Base-by-base conservation (phyloP, 2,113 vertebrate genomes). In the Triplophysa dalaica region DNA sequence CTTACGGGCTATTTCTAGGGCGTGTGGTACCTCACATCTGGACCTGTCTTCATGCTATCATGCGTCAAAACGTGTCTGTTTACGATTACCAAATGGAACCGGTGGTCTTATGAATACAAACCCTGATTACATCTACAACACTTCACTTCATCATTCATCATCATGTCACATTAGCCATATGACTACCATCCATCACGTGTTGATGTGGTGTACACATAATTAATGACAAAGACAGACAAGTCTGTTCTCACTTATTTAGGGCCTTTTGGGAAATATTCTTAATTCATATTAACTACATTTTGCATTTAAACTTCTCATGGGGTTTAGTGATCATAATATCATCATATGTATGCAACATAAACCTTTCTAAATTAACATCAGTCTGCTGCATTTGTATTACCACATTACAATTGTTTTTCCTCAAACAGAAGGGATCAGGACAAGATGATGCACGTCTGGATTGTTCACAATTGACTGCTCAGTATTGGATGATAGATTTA, bases 81-180 rank as follows among this genome's bases (percentile, higher is more conserved):
- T 82, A 87, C 85, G 86, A 83, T 91, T 80, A 84, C 63, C 74
- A 81, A 79, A 22, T 63, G 70, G 86, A 82, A 86, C 81, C 77
- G 83, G 78, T 63, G 73, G 48, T 41, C 73, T 8, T 41, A 22
- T 67, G 82, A 87, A 83, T 64, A 84, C 86, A 33, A 82, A 83
- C 75, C 84, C 87, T 81, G 85, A 91, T 90, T 89, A 87, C 83
- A 83, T 86, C 87, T 89, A 87, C 85, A 88, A 89, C 86, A 86
- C 87, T 88, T 86, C 85, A 64, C 50, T n/a, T 83, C 85, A 33
- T 89, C 88, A 89, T 91, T 91, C 90, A 85, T 88, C 83, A 83
- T 85, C 63, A 79, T 87, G 89, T 88, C 88, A 89, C 87, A 89
- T 86, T 86, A 90, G 85, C 81, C 81, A 86, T 85, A 77, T 81